A percentile compares a stretch with the other conserved stretches of the same genome.
Conservation (phyloP, 2,113 vertebrate species). For the Osmerus mordax region DNA sequence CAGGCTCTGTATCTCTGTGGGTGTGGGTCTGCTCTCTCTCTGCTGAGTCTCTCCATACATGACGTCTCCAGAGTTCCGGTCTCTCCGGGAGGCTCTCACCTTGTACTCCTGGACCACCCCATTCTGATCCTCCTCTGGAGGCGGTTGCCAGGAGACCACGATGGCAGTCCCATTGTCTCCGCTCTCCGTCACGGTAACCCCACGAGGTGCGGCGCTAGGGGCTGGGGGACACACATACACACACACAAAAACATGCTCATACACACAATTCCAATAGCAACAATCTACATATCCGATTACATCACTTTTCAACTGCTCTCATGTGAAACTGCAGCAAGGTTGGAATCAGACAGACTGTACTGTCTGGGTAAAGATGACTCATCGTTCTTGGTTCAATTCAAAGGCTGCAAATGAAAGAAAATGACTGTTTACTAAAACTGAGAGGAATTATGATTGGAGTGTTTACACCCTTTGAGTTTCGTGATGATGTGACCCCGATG, state of each 20-base stretch:
- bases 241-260: slow-evolving; percentile 39
- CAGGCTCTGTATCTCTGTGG: slow-evolving; percentile 33
- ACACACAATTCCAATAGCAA: neutral
- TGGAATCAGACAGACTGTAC: slow-evolving; percentile 13
- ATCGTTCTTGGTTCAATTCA: neutral
- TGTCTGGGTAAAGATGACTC: slow-evolving; percentile 17
- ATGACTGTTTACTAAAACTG: slow-evolving; percentile 34
- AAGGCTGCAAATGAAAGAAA: slow-evolving; percentile 24
- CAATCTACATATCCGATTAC: no score
- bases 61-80: slow-evolving; percentile 10
- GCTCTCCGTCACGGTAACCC: slow-evolving; percentile 89
- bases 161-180: slow-evolving; percentile 90
- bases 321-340: neutral
- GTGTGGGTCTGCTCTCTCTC: slow-evolving; percentile 31
- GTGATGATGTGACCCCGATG: slow-evolving; percentile 28
- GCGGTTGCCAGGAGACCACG: slow-evolving; percentile 93
- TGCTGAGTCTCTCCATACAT: slow-evolving; percentile 19
- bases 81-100: slow-evolving; percentile 68
- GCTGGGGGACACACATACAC: slow-evolving; percentile 68
- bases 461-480: slow-evolving; percentile 2
- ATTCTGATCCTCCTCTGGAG: slow-evolving; percentile 90
- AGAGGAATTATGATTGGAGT: slow-evolving; percentile 16
- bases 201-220: slow-evolving; percentile 91
- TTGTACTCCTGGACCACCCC: slow-evolving; percentile 97
- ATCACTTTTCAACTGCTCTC: slow-evolving; percentile 12